phyloP scores from a whole-genome alignment of 2,797 vertebrate species.

The Halcyon smyrnensis region DNA sequence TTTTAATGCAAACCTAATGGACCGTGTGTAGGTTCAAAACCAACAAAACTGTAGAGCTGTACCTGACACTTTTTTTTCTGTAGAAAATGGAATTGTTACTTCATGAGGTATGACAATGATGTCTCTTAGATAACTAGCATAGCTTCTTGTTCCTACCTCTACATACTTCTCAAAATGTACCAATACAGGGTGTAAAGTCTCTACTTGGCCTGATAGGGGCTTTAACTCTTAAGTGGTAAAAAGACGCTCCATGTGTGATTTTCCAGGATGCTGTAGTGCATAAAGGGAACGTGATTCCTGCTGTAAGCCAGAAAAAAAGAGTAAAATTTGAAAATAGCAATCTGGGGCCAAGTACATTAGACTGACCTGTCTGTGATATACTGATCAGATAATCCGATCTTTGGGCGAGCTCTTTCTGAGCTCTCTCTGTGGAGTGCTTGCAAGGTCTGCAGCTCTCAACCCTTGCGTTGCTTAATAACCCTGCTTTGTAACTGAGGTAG shows the following conservation, averaged over 20 bases:
- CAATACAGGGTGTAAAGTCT: not conserved
- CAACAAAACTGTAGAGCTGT: not conserved
- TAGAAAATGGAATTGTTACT: not conserved
- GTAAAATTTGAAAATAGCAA: not conserved
- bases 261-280: not conserved
- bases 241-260: not conserved
- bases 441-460: not conserved
- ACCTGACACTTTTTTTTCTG: not conserved
- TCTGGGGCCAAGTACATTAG: not conserved
- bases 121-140: not conserved
- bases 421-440: not conserved
- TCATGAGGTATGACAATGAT: not conserved
- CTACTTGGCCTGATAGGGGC: not conserved
- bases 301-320: not conserved
- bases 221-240: not conserved
- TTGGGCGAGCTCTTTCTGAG: not conserved
- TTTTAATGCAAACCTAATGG: not conserved
- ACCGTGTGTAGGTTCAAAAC: not conserved
- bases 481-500: not conserved
- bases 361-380: not conserved
- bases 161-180: not conserved
- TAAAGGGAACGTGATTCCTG: not conserved
- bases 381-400: accelerated
- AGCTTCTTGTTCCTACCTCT: not conserved
- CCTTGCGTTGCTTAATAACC: not conserved